A percentile compares a stretch with the other conserved stretches of the same genome.
Conservation (phyloP, 2,888 invertebrate genomes). For the Nebria brevicollis region DNA sequence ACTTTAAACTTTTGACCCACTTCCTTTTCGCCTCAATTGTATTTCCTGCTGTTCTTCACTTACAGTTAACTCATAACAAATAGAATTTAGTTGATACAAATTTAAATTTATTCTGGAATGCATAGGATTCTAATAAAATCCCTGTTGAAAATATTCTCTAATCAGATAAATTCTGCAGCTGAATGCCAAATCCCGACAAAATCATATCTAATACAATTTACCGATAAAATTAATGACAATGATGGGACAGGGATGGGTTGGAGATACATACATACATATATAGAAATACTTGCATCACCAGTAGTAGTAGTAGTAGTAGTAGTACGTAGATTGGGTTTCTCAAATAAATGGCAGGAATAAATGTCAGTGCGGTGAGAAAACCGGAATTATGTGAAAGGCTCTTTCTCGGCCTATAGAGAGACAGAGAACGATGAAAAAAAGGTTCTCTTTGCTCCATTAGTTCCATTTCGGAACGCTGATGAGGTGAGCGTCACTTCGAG, state of each 20-base stretch:
- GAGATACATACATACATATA: too few species aligned
- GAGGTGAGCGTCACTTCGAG: conserved; percentile 53
- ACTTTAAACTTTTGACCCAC: background rate
- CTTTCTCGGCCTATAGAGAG: conserved; percentile 26
- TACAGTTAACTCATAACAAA: background rate
- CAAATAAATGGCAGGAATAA: conserved; percentile 56
- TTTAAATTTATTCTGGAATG: too few species aligned
- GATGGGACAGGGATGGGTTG: too few species aligned
- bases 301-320: too few species aligned
- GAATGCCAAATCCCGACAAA: too few species aligned
- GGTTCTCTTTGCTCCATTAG: conserved; percentile 60
- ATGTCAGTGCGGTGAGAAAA: conserved; percentile 51
- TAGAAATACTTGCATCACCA: too few species aligned
- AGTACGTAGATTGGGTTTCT: conserved; percentile 55
- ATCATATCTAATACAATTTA: too few species aligned
- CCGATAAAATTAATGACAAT: too few species aligned
- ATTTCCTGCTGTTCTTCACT: background rate
- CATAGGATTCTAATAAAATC: too few species aligned
- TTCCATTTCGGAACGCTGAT: conserved; percentile 54
- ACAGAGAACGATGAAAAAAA: conserved; percentile 38
- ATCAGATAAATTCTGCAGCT: too few species aligned
- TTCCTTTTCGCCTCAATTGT: background rate
- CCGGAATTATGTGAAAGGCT: conserved; percentile 49
- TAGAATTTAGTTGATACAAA: background rate
- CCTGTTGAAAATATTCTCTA: too few species aligned